A percentile compares a stretch with the other conserved stretches of the same genome.
These are phyloP conservation scores for Agonopterix alstromeriana DNA, from an alignment of 2,888 invertebrate genomes.

Conservation along the genomic window DNA sequence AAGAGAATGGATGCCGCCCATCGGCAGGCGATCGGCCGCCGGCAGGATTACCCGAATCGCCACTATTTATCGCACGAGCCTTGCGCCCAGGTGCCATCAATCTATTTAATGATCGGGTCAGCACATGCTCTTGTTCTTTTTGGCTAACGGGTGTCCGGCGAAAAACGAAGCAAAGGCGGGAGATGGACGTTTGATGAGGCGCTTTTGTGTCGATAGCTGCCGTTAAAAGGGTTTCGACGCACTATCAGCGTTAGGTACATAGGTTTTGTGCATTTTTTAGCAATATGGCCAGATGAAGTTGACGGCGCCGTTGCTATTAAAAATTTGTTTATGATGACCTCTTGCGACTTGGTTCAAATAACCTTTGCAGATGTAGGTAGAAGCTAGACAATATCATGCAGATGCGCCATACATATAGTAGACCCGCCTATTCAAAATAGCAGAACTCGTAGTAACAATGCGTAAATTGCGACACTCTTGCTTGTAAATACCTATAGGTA, in stretches of 20 bases:
- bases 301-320: slow-evolving; percentile 11
- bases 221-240: slow-evolving; percentile 65
- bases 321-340: background rate
- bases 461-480: too few relatives aligned
- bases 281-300: slow-evolving; percentile 24
- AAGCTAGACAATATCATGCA: too few relatives aligned
- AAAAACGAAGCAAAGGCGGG: slow-evolving; percentile 55
- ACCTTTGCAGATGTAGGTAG: too few relatives aligned
- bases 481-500: too few relatives aligned
- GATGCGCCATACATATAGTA: too few relatives aligned
- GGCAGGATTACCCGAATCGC: slow-evolving; percentile 74
- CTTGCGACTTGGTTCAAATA: too few relatives aligned
- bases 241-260: slow-evolving; percentile 37
- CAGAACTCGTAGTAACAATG: too few relatives aligned
- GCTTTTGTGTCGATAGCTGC: slow-evolving; percentile 66
- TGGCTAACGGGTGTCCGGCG: slow-evolving; percentile 37
- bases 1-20: slow-evolving; percentile 76
- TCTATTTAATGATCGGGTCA: slow-evolving; percentile 78
- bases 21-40: slow-evolving; percentile 61
- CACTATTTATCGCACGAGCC: slow-evolving; percentile 76
- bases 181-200: slow-evolving; percentile 76
- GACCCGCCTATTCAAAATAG: too few relatives aligned
- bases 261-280: slow-evolving; percentile 30
- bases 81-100: slow-evolving; percentile 76
- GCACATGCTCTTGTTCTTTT: slow-evolving; percentile 71